These are phyloP conservation scores for Phaethon lepturus DNA, from an alignment of 2,113 vertebrate genomes.

Conservation along the genomic window DNA sequence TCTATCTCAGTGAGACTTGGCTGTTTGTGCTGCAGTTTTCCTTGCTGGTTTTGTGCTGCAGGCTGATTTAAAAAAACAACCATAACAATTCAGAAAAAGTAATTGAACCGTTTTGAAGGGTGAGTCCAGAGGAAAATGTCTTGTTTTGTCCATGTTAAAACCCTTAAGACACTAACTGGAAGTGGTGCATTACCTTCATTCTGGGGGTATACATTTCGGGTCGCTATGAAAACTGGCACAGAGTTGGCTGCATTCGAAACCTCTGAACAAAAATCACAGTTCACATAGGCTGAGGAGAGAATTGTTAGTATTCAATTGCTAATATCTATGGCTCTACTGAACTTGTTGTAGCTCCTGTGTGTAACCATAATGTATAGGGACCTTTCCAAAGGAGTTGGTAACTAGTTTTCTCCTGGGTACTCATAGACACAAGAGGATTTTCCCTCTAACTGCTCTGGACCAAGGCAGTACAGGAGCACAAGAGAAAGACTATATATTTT, in stretches of 20 bases:
- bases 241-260: neutral
- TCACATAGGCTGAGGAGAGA: neutral
- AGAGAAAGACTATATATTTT: neutral
- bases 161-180: neutral
- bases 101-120: neutral
- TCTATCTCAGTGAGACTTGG: neutral
- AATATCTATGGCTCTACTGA: neutral
- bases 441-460: neutral
- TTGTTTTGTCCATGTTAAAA: neutral
- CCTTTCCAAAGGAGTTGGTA: neutral
- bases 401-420: neutral
- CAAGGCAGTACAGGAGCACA: neutral
- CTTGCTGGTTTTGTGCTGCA: neutral
- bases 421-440: neutral
- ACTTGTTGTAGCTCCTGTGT: neutral
- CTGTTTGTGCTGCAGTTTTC: neutral
- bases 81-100: neutral
- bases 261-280: neutral
- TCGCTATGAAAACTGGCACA: neutral
- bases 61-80: no score
- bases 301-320: neutral
- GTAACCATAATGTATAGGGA: neutral
- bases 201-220: neutral
- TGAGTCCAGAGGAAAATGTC: neutral
- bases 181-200: neutral